A percentile compares a stretch with the other conserved stretches of the same genome.
phyloP scores from a whole-genome alignment of 2,113 vertebrate species.

The Rhynchomys soricoides region DNA sequence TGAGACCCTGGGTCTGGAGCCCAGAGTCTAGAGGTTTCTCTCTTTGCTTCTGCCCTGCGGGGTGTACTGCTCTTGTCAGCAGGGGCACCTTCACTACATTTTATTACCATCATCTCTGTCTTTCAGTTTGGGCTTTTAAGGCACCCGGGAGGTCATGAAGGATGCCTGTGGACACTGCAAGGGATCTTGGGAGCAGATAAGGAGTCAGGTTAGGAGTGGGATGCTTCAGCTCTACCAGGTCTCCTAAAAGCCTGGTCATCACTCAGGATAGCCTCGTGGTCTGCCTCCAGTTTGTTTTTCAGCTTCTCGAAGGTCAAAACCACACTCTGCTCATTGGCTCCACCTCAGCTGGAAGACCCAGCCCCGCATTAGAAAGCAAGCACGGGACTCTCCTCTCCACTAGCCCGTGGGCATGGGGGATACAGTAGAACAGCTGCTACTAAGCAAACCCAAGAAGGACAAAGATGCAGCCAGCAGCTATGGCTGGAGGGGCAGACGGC shows the following conservation, averaged over 20 bases:
- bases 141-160: too few relatives aligned
- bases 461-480: not conserved
- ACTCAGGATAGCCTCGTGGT: not conserved
- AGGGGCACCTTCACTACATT: not conserved
- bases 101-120: not conserved
- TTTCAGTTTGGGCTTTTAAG: not conserved
- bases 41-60: not conserved
- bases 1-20: too few relatives aligned
- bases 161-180: too few relatives aligned
- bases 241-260: not conserved
- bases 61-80: not conserved
- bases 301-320: too few relatives aligned
- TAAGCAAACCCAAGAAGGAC: not conserved
- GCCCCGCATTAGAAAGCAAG: too few relatives aligned
- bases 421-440: accelerated
- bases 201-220: not conserved
- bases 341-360: not conserved
- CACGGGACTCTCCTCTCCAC: accelerated
- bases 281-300: not conserved
- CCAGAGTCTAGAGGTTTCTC: too few relatives aligned
- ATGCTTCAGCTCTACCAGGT: not conserved
- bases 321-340: not conserved
- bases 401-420: accelerated
- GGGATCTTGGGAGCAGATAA: not conserved
- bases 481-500: not conserved